These are phyloP conservation scores for Camponotus fellah DNA, from an alignment of 2,888 invertebrate genomes.

Conservation along the genomic window DNA sequence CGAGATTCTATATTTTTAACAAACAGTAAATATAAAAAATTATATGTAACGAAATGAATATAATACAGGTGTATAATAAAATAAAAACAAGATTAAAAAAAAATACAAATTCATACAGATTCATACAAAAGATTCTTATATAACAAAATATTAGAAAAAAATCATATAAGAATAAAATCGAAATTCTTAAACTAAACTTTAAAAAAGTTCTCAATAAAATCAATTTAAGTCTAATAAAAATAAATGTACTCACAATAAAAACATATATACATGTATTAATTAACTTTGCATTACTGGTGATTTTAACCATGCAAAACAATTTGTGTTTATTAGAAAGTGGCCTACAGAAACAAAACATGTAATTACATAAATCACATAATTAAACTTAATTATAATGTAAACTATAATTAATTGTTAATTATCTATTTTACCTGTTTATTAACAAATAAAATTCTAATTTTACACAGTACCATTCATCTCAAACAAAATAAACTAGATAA, in stretches of 20 bases:
- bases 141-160: conserved; percentile 7
- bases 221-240: conserved; percentile 8
- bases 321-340: neutral
- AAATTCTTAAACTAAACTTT: neutral
- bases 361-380: neutral
- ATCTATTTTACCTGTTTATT: neutral
- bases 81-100: too few species aligned
- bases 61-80: neutral
- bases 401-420: conserved; percentile 12
- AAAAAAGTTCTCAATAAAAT: conserved; percentile 14
- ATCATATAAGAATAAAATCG: neutral
- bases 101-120: too few species aligned
- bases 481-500: neutral
- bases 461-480: neutral
- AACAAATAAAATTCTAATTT: neutral
- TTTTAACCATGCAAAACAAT: neutral
- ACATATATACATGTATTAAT: neutral
- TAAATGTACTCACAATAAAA: conserved; percentile 27
- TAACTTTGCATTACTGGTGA: neutral
- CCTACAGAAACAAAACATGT: neutral
- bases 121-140: neutral
- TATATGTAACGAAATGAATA: neutral
- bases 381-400: neutral
- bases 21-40: too few species aligned
- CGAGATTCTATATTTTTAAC: neutral